Evolutionary conservation across 2,888 invertebrate species (phyloP).

Genomic region (Lasioglossum calceatum): DNA sequence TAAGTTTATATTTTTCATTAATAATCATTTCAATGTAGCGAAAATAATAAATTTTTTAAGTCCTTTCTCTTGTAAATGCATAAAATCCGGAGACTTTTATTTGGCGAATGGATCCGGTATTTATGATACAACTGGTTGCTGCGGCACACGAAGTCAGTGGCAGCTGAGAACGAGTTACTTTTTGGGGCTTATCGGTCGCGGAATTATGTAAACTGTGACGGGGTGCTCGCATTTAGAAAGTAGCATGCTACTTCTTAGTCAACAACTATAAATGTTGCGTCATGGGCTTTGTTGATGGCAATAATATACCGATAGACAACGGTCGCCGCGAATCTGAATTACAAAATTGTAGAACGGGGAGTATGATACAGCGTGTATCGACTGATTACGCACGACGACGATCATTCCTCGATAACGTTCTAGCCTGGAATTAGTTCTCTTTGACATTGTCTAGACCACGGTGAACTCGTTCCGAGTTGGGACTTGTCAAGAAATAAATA

Average conservation of each 20-base stretch:
- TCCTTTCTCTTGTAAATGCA: too few species aligned
- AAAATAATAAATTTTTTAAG: too few species aligned
- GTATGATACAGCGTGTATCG: not conserved
- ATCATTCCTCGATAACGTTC: not conserved
- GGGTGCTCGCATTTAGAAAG: not conserved
- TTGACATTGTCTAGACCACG: not conserved
- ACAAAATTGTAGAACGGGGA: not conserved
- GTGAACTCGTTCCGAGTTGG: not conserved
- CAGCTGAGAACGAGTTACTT: not conserved
- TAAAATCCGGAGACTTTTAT: not conserved
- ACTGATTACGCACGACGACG: not conserved
- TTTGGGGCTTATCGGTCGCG: not conserved
- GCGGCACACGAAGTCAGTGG: not conserved
- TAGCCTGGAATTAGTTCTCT: not conserved
- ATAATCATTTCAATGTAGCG: too few species aligned
- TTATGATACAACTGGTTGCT: not conserved
- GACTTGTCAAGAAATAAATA: not conserved
- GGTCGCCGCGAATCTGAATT: not conserved
- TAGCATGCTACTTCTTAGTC: not conserved
- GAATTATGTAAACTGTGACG: not conserved
- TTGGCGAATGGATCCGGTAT: not conserved
- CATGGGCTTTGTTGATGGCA: not conserved
- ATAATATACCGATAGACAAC: not conserved
- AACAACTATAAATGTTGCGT: conserved; percentile 19
- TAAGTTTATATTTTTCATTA: too few species aligned